Evolutionary conservation across 2,113 vertebrate genomes (phyloP).

Genomic region (Perca fluviatilis): DNA sequence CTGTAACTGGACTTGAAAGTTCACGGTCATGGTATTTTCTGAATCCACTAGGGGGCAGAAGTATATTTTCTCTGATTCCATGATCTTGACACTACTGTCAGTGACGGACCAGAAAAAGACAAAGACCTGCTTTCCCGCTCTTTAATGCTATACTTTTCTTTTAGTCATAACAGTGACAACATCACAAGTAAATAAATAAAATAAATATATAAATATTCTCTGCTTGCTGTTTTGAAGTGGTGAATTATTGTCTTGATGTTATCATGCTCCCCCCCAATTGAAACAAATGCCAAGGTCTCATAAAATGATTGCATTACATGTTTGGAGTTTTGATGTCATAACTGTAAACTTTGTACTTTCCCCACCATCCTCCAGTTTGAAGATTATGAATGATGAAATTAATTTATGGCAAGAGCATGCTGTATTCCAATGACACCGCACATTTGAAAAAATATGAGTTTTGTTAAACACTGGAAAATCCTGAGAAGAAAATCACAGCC

Average conservation of each 20-base stretch:
- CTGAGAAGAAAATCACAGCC: slow-evolving; percentile 14
- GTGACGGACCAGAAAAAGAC: slow-evolving; percentile 21
- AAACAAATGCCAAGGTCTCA: slow-evolving; percentile 10
- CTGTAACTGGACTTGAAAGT: background rate
- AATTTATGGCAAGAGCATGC: slow-evolving; percentile 17
- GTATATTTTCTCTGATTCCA: slow-evolving; percentile 36
- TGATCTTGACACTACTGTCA: slow-evolving; percentile 11
- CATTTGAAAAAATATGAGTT: slow-evolving; percentile 24
- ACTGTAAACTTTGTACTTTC: slow-evolving; percentile 22
- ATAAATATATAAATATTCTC: slow-evolving; percentile 36
- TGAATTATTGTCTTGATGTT: slow-evolving; percentile 23
- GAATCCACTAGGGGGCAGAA: slow-evolving; percentile 72
- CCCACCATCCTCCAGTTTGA: background rate
- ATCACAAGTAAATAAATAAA: slow-evolving; percentile 13
- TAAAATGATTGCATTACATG: background rate
- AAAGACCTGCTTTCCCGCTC: slow-evolving; percentile 2
- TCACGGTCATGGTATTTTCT: background rate
- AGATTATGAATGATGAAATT: slow-evolving; percentile 19
- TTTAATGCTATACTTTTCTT: slow-evolving; percentile 17
- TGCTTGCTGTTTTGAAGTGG: slow-evolving; percentile 11
- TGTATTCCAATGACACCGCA: background rate
- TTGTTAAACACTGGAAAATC: slow-evolving; percentile 35
- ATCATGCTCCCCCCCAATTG: background rate
- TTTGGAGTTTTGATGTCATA: slow-evolving; percentile 19
- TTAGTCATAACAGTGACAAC: slow-evolving; percentile 29